Base-by-base conservation (phyloP, 2,888 invertebrate genomes). In the Ectemnius lituratus region DNA sequence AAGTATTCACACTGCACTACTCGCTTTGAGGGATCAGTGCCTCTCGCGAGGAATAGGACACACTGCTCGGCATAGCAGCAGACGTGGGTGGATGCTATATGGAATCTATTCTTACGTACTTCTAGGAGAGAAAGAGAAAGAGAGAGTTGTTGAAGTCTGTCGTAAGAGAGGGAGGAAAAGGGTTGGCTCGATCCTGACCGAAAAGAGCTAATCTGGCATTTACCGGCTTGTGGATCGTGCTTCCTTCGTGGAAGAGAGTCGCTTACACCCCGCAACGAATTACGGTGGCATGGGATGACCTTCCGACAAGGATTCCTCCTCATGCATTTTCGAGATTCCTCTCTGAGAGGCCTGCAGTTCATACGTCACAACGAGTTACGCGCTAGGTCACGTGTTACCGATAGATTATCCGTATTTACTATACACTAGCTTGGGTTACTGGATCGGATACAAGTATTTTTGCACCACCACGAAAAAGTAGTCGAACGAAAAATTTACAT, bases 271-370 rank as follows among this genome's bases (percentile, higher is more conserved):
- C 72, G 45, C 70, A 62, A 61, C 62, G 79, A 78, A 82, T 84
- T 84, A 83, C 73, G 73, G 78, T 80, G 78, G 75, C 81, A 75
- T 67, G 8, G 37, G 37, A 0, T 37, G 83, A 85, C 82, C 81
- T 85, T 85, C 79, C 80, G 59, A 76, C 78, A 67, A 76, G 76
- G 82, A 82, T 84, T 82, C 81, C 61, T 77, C 69, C 61, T 77
- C 69, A 72, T 23, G 23, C 23, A 23, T 78, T 84, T 84, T 75
- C 49, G 27, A 37, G 69, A 77, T 74, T 68, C 60, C 70, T 61
- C 58, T 37, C 8, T 59, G 37, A 52, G 49, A 52, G 56, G 14
- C 61, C 63, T 67, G 45, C 11, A 8, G 37, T 11, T 37, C 37
- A 6, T 37, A 37, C 37, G 37, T 37, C 37, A 37, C 37, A 6